Evolutionary conservation across 2,113 vertebrate species (phyloP), one percentile per base, ranked within the genome.

Genomic region (Gallinago media): DNA sequence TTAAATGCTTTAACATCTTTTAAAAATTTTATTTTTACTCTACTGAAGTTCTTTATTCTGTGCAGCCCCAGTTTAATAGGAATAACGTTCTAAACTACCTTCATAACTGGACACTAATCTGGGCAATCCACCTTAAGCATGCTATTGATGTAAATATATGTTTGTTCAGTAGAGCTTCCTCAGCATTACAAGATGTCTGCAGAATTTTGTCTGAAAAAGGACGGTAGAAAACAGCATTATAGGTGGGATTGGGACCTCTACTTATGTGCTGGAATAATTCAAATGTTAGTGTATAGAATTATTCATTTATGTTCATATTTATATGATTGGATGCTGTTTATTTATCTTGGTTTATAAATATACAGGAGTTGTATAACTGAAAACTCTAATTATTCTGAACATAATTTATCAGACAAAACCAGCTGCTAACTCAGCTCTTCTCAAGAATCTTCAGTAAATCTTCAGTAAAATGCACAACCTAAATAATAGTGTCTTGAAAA

Each of bases 341-440:
- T 95, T 94, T 95, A 74, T 91, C 74, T 70, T 46, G 42, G 31
- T 73, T 85, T 89, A 88, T 91, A 95, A 93, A 91, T 65, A 72
- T 34, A 62, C 27, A 47, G 74, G 76, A 93, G n/a, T 59, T 0
- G 1, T 76, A 63, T 81, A 89, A 88, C 46, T 73, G 77, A 82
- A 78, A 96, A 80, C 40, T 71, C 67, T 88, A 89, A 94, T 94
- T 91, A 93, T 91, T 89, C 78, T 54, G 71, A 92, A 73, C 12
- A 9, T 76, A 42, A 89, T 89, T 95, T 94, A 19, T 75, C 62
- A 89, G 66, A 71, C 20, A 91, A 84, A 96, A 75, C 4, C 18
- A 56, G 59, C 76, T 95, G 80, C 81, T 49, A 88, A 85, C 19
- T 85, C 74, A 76, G 74, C 77, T 75, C 8, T 74, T 89, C 49